Evolutionary conservation across 2,113 vertebrate genomes (phyloP).

Genomic region (Bubo bubo): DNA sequence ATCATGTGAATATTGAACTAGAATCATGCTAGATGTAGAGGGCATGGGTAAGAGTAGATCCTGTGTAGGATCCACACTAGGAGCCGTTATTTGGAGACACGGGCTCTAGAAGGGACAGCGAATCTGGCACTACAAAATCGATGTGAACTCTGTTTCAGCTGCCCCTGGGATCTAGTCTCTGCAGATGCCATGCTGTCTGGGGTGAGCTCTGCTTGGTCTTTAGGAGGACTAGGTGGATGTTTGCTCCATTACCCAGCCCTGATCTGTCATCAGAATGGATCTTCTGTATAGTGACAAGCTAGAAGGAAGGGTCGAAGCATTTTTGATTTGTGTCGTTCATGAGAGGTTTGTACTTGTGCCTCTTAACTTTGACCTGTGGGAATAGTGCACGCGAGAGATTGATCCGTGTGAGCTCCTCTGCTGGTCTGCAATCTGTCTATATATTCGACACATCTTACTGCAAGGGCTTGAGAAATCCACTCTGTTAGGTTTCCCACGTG

Average conservation of each 20-base stretch:
- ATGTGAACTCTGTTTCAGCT: background rate
- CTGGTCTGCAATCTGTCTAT: rapidly evolving
- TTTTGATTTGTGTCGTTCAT: rapidly evolving
- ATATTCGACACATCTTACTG: rapidly evolving
- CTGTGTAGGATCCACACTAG: background rate
- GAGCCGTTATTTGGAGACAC: background rate
- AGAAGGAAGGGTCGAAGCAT: background rate
- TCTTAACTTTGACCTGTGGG: background rate
- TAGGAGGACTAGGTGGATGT: background rate
- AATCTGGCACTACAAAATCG: background rate
- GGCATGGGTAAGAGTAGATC: background rate
- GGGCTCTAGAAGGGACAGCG: background rate
- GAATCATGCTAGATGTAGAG: background rate
- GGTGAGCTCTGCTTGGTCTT: background rate
- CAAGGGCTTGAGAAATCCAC: background rate
- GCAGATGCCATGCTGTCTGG: background rate
- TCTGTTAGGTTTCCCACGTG: background rate
- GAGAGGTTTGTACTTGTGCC: background rate
- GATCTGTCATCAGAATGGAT: background rate
- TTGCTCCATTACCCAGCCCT: background rate
- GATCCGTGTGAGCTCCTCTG: background rate
- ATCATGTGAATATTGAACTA: background rate
- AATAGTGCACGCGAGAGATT: rapidly evolving
- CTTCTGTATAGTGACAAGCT: rapidly evolving
- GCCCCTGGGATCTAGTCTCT: background rate